A percentile compares a stretch with the other conserved stretches of the same genome.
Evolutionary conservation across 2,113 vertebrate genomes (phyloP).

Genomic region (Scalopus aquaticus): DNA sequence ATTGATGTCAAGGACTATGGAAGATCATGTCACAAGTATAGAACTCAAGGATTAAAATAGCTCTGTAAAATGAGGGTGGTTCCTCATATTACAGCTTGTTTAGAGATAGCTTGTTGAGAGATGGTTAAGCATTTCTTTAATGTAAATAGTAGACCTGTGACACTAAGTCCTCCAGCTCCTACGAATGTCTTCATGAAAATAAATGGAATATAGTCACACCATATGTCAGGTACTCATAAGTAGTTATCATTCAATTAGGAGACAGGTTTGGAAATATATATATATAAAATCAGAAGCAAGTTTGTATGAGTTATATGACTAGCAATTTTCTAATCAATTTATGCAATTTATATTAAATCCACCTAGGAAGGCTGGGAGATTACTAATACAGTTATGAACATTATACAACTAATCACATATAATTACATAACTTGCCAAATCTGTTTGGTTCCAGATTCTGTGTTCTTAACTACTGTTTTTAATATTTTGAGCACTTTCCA

Average conservation of each 20-base stretch:
- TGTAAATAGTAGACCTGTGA: too few relatives aligned
- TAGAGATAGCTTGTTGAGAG: neutral
- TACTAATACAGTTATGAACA: neutral
- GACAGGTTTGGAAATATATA: neutral
- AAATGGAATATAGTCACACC: neutral
- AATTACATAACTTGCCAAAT: neutral
- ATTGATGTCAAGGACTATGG: neutral
- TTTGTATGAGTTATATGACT: neutral
- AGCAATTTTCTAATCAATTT: neutral
- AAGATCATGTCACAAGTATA: neutral
- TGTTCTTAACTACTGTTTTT: neutral
- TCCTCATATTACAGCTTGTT: neutral
- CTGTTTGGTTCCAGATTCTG: neutral
- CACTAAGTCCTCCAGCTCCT: neutral
- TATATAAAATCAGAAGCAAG: neutral
- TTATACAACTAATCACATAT: neutral
- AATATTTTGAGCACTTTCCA: too few relatives aligned
- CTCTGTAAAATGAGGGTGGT: neutral
- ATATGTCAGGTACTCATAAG: neutral
- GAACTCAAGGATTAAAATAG: neutral
- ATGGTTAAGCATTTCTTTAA: neutral
- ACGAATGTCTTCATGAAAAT: neutral
- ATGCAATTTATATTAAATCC: neutral
- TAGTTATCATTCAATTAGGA: neutral
- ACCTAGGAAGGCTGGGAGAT: neutral